Base-by-base conservation (phyloP, 2,888 invertebrate genomes). In the Synanthedon tipuliformis region DNA sequence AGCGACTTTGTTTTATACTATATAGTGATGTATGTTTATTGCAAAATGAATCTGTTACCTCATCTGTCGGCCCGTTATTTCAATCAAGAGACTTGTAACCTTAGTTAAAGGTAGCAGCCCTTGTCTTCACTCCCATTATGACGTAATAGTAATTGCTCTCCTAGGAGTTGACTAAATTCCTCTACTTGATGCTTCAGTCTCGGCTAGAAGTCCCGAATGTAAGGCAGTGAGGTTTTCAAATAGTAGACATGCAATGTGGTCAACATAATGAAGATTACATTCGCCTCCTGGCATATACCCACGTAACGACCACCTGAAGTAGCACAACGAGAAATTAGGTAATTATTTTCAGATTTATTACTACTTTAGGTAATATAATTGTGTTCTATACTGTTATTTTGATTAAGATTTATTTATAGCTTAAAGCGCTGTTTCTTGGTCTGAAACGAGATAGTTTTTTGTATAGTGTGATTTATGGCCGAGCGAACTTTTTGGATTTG, bases 301-400 rank as follows among this genome's bases (percentile, higher is more conserved):
- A 77, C 80, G 85, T 83, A 83, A 83, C 85, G 76, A 76, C 71
- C 77, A 82, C 66, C 84, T 87, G 85, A 87, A 79, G 87, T 78
- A 86, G 87, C 87, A 62, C 73, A 73, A 68, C 66, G 65, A 67
- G 71, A 78, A 71, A 65, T 72, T 68, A 62, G 61, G 71, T 73
- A 73, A 85, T 86, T 86, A 85, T 77, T 71, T 73, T 62, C 65
- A 83, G 81, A 86, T 87, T 86, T 85, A 85, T 82, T 75, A 81
- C 76, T 66, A 69, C 69, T 78, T 50, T 81, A 75, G 74, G 66
- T 62, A 68, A 69, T 75, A 73, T 76, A 75, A 78, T 76, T 75
- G 73, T 71, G 62, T 66, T 69, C 66, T 69, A 71, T 75, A 71
- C 71, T 62, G 69, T 69, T 74, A 66, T 73, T 78, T 73, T 75